Conservation (phyloP, 2,888 invertebrate genomes). For the Ophonus ardosiacus region DNA sequence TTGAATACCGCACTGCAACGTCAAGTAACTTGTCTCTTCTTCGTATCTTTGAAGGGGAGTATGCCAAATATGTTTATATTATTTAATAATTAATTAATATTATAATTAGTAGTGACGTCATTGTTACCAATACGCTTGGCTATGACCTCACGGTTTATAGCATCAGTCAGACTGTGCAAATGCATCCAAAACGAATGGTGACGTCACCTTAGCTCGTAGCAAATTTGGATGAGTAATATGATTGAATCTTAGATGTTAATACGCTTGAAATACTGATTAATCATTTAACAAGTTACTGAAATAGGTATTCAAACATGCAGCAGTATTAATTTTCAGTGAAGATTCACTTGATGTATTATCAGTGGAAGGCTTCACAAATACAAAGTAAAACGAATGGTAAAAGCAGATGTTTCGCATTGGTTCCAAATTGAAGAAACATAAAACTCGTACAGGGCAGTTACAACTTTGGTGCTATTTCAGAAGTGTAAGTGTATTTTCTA, state of each 20-base stretch:
- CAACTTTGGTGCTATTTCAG: slow-evolving; percentile 61
- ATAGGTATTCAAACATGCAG: slow-evolving; percentile 8
- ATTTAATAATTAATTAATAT: slow-evolving; percentile 46
- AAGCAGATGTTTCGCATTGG: slow-evolving; percentile 15
- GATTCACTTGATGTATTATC: too few relatives aligned
- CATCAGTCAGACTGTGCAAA: slow-evolving; percentile 42
- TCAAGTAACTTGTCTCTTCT: slow-evolving; percentile 36
- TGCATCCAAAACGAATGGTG: slow-evolving; percentile 38
- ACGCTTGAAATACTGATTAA: slow-evolving; percentile 43
- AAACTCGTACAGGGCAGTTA: slow-evolving; percentile 54
- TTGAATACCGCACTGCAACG: neutral
- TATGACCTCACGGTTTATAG: slow-evolving; percentile 37
- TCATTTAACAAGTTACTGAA: slow-evolving; percentile 29
- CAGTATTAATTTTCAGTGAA: slow-evolving; percentile 36
- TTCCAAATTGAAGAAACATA: slow-evolving; percentile 17
- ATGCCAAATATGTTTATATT: slow-evolving; percentile 43
- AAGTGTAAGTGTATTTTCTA: slow-evolving; percentile 63
- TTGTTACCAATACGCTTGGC: slow-evolving; percentile 49
- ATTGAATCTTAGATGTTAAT: slow-evolving; percentile 37
- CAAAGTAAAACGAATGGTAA: neutral
- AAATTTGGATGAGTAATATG: slow-evolving; percentile 25
- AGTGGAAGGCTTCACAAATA: too few relatives aligned
- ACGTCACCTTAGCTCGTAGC: slow-evolving; percentile 24
- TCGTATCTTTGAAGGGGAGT: slow-evolving; percentile 8
- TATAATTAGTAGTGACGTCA: slow-evolving; percentile 33